Evolutionary conservation across 2,797 vertebrate species (phyloP).

Genomic region (Esox masquinongy): DNA sequence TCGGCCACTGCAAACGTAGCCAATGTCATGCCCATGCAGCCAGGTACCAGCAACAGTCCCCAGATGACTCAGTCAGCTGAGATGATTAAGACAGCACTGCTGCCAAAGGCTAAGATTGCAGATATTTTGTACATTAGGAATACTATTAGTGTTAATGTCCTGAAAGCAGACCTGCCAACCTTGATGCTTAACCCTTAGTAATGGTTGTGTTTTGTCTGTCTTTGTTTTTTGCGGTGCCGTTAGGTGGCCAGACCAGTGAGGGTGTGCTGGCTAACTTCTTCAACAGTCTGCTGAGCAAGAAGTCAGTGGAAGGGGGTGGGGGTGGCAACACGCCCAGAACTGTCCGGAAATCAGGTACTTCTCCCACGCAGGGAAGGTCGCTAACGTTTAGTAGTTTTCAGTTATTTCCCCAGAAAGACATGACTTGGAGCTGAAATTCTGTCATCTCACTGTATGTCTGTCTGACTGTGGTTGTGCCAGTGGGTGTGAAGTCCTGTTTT

Average conservation of each 20-base stretch:
- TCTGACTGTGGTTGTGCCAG: not conserved
- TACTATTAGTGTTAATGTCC: not conserved
- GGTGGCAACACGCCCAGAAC: conserved; percentile 88
- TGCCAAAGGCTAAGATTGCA: not conserved
- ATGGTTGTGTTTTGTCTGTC: not conserved
- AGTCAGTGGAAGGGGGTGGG: conserved; percentile 88
- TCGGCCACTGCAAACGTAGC: conserved; percentile 92
- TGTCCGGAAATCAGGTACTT: conserved; percentile 92
- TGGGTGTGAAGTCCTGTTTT: not conserved
- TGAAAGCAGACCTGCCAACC: not conserved
- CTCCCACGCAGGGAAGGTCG: not conserved
- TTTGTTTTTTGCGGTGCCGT: not conserved
- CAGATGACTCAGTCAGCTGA: not conserved
- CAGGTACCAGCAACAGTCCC: conserved; percentile 69
- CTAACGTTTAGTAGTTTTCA: not conserved
- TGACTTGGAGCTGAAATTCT: not conserved
- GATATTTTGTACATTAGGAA: not conserved
- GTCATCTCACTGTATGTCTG: not conserved
- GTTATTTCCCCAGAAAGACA: not conserved
- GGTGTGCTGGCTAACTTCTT: conserved; percentile 98
- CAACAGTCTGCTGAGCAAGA: conserved; percentile 97
- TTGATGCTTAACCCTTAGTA: not conserved
- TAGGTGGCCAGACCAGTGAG: conserved; percentile 95
- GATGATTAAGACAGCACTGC: not conserved
- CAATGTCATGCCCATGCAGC: conserved; percentile 89